Base-by-base conservation (phyloP, 2,797 vertebrate species). In the Fundulus diaphanus region DNA sequence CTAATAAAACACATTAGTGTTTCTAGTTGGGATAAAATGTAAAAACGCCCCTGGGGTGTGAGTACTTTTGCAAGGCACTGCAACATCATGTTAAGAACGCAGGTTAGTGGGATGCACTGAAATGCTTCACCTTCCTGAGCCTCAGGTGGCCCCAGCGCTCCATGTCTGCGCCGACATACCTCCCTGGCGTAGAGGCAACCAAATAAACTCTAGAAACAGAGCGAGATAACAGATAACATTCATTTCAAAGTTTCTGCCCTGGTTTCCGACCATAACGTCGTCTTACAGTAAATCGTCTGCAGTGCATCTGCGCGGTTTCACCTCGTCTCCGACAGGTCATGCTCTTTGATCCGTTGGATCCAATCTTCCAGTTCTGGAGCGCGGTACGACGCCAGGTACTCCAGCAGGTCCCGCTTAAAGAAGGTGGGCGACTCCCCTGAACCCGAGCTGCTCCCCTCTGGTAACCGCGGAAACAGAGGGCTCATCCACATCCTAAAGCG, bases 111-210 rank as follows among this genome's bases (percentile, higher is more conserved):
- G 63, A 66, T 52, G 22, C 9, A 52, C 51, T 52, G 51, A 5
- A 56, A 0, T 3, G 49, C 6, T 44, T 74, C 76, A 99, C 98
- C 97, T 99, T 99, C 86, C 97, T 95, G 76, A 99, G 95, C 82
- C 94, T 96, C 88, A 99, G 95, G 88, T 99, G 98, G 72, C 98
- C 98, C 98, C 98, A 99, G 5, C 96, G 96, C 77, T 99, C 96
- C 95, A 97, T 99, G 67, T 97, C 95, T 73, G 90, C 81, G 54
- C 97, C 97, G 72, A 96, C 95, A 74, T 96, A 98, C 76, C 98
- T 96, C 72, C 98, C 98, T n/a, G 98, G 98, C 2, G 95, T 97
- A 51, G 98, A 99, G 79, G 96, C 97, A 74, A 99, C 92, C 65
- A 99, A 94, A 90, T 96, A 97, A 7, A 99, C 97, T 37, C 97